A percentile compares a stretch with the other conserved stretches of the same genome.
These are phyloP conservation scores for Lagodon rhomboides DNA, from an alignment of 2,797 vertebrate genomes.

Conservation along the genomic window DNA sequence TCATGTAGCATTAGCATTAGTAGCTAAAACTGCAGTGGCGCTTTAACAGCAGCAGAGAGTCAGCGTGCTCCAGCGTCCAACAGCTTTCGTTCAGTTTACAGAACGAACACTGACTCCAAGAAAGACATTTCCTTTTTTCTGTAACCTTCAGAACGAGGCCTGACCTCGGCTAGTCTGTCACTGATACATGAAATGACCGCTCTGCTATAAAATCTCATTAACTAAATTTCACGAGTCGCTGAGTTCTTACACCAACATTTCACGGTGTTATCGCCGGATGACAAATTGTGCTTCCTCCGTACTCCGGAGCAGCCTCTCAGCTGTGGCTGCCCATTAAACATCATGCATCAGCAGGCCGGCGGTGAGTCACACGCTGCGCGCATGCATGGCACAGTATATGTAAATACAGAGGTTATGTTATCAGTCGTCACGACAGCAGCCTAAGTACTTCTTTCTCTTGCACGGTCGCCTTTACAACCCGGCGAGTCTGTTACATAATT, in stretches of 20 bases:
- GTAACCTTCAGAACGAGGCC: slow-evolving; percentile 15
- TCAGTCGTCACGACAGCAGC: slow-evolving; percentile 69
- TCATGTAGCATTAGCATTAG: slow-evolving; percentile 17
- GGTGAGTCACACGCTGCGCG: slow-evolving; percentile 42
- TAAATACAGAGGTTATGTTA: slow-evolving; percentile 65
- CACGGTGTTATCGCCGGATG: slow-evolving; percentile 34
- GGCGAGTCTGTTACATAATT: slow-evolving; percentile 77
- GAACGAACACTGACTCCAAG: neutral
- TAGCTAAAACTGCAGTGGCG: slow-evolving; percentile 2
- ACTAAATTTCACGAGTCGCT: slow-evolving; percentile 39
- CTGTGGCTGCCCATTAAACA: slow-evolving; percentile 58
- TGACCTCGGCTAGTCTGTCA: neutral
- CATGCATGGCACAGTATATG: slow-evolving; percentile 55
- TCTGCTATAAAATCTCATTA: slow-evolving; percentile 40
- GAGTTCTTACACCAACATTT: slow-evolving; percentile 34
- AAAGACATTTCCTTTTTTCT: neutral
- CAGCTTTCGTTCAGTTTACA: slow-evolving; percentile 14
- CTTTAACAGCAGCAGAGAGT: slow-evolving; percentile 4
- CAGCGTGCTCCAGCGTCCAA: neutral
- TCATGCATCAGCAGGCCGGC: slow-evolving; percentile 39
- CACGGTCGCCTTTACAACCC: slow-evolving; percentile 59
- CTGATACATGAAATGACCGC: slow-evolving; percentile 15
- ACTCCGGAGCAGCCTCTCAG: slow-evolving; percentile 35
- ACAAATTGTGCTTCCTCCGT: slow-evolving; percentile 19
- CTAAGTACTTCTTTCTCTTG: slow-evolving; percentile 49